Evolutionary conservation across 2,888 invertebrate genomes (phyloP).

Genomic region (Melolontha melolontha): DNA sequence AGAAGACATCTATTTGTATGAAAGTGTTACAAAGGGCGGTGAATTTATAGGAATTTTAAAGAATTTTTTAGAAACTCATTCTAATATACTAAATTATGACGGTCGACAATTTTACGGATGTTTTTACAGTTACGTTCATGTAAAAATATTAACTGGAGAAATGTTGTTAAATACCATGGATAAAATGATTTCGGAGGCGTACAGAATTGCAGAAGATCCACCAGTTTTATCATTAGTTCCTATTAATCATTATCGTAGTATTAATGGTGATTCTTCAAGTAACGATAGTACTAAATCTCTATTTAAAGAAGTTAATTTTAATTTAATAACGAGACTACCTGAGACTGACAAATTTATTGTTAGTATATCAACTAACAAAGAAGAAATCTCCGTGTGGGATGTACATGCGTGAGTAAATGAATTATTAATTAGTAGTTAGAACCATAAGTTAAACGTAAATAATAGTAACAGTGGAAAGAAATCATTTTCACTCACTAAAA

Average conservation of each 20-base stretch:
- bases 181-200: constrained; percentile 62
- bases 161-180: constrained; percentile 55
- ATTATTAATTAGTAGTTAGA: too few species aligned
- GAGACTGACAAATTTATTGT: constrained; percentile 79
- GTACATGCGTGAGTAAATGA: constrained; percentile 68
- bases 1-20: constrained; percentile 76
- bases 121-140: constrained; percentile 68
- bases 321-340: constrained; percentile 74
- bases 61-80: constrained; percentile 78
- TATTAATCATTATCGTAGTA: constrained; percentile 61
- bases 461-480: too few species aligned
- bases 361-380: constrained; percentile 78
- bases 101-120: constrained; percentile 86
- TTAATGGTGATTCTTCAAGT: constrained; percentile 46
- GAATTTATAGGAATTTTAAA: constrained; percentile 71
- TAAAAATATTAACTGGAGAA: constrained; percentile 58
- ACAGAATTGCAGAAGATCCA: constrained; percentile 67
- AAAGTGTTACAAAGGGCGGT: constrained; percentile 60
- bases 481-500: too few species aligned
- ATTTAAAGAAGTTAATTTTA: constrained; percentile 66
- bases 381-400: constrained; percentile 88
- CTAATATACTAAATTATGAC: constrained; percentile 82
- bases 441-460: too few species aligned
- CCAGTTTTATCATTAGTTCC: constrained; percentile 74
- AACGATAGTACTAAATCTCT: constrained; percentile 47